phyloP scores from a whole-genome alignment of 2,888 invertebrate genomes.

The Orthonychiurus folsomi region DNA sequence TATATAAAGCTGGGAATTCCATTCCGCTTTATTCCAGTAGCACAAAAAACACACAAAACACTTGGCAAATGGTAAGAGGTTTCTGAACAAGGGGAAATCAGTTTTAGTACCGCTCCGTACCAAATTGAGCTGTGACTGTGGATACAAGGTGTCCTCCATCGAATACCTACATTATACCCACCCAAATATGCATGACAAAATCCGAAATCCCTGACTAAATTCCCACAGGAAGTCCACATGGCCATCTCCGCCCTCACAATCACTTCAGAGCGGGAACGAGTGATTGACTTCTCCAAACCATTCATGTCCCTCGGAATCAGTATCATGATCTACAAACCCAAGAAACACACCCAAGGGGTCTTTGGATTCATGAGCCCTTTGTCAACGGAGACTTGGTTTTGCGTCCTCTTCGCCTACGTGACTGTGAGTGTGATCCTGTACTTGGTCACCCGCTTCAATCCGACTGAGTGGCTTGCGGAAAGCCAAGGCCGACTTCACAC shows the following conservation, averaged over 20 bases:
- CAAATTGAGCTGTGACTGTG: neutral
- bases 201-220: neutral
- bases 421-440: conserved; percentile 89
- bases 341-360: conserved; percentile 58
- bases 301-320: conserved; percentile 83
- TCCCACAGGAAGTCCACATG: conserved; percentile 69
- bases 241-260: conserved; percentile 85
- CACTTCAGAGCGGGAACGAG: conserved; percentile 79
- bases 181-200: neutral
- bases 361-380: conserved; percentile 84
- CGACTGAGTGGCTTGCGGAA: conserved; percentile 39
- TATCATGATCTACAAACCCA: conserved; percentile 65
- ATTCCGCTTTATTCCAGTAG: too few relatives aligned
- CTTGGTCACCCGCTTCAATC: conserved; percentile 66
- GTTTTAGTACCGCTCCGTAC: neutral
- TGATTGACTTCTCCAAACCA: conserved; percentile 95
- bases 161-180: too few relatives aligned
- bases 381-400: conserved; percentile 77
- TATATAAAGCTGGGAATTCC: too few relatives aligned
- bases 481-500: conserved; percentile 34
- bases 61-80: conserved; percentile 18
- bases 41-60: too few relatives aligned
- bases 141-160: too few relatives aligned
- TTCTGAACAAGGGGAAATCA: conserved; percentile 8
- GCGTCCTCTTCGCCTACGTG: conserved; percentile 68